Conservation (phyloP, 2,113 vertebrate genomes). For the Boulengeromyrus knoepffleri region DNA sequence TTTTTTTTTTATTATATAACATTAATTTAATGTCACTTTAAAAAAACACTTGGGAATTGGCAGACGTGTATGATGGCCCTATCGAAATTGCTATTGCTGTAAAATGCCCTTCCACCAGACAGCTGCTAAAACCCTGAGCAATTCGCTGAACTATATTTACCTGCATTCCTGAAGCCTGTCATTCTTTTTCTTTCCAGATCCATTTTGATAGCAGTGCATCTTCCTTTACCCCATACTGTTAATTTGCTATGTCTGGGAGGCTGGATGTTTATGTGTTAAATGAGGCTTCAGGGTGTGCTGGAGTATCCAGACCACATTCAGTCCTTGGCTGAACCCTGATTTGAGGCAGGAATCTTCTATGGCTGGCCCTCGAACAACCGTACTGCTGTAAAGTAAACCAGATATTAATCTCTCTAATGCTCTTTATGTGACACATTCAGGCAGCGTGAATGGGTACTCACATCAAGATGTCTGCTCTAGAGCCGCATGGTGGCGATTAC, state of each 20-base stretch:
- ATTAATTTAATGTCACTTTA: neutral
- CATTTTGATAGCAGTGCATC: neutral
- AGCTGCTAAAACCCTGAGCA: neutral
- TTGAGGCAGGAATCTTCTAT: slow-evolving; percentile 43
- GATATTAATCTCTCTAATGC: neutral
- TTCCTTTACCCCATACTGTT: neutral
- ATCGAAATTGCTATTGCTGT: neutral
- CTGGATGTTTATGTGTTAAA: neutral
- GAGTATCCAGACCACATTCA: neutral
- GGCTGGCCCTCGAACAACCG: slow-evolving; percentile 52
- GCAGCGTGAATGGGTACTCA: neutral
- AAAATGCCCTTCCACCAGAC: neutral
- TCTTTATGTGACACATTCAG: neutral
- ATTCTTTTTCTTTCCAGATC: neutral
- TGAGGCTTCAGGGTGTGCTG: neutral
- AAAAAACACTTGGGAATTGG: neutral
- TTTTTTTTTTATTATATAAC: no score
- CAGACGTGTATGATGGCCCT: neutral
- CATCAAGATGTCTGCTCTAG: neutral
- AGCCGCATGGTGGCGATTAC: neutral
- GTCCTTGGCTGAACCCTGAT: slow-evolving; percentile 33
- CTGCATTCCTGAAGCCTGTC: neutral
- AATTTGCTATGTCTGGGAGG: neutral
- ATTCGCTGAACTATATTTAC: neutral
- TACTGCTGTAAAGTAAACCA: slow-evolving; percentile 41